Evolutionary conservation across 2,888 invertebrate species (phyloP), one percentile per base, ranked within the genome.

Genomic region (Eremobia ochroleuca): DNA sequence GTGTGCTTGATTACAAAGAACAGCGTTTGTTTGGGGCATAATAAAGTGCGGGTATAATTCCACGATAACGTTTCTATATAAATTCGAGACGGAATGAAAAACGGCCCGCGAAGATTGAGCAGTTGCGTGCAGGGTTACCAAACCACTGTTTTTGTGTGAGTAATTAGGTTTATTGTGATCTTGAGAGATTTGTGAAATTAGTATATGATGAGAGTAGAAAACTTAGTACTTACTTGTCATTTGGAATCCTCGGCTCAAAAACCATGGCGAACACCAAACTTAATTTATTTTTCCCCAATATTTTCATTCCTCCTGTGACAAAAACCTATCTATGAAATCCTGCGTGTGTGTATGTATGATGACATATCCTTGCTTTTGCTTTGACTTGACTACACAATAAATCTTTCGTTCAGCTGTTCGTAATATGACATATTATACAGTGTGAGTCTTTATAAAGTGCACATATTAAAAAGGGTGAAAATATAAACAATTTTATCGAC

Each of bases 21-120:
- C 34, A 74, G 55, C 74, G 74, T 80, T 87, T 88, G 86, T 86
- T 76, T 73, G 77, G 59, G 86, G 81, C 85, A 84, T 85, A 90
- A 90, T 90, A 89, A 91, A 91, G 87, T 90, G 85, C 80, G 84
- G 83, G 88, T 84, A 91, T 92, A 92, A 92, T 92, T 91, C 81
- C 58, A 74, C 85, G 87, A 90, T 91, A 90, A 91, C 90, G 85
- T 88, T 89, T 88, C 91, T 92, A 70, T 85, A 91, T 92, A 91
- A 91, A 92, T 90, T 91, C 87, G 85, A 89, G 87, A 79, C 80
- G 83, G 86, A 89, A 91, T 89, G 89, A 90, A 89, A 88, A 90
- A 87, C 76, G 80, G 85, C 84, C 73, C 64, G 75, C 28, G 59
- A 85, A 89, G 90, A 91, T 91, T 85, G 83, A 82, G 89, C 88